Evolutionary conservation across 2,888 invertebrate genomes (phyloP).

Genomic region (Pseudanteris insignis): DNA sequence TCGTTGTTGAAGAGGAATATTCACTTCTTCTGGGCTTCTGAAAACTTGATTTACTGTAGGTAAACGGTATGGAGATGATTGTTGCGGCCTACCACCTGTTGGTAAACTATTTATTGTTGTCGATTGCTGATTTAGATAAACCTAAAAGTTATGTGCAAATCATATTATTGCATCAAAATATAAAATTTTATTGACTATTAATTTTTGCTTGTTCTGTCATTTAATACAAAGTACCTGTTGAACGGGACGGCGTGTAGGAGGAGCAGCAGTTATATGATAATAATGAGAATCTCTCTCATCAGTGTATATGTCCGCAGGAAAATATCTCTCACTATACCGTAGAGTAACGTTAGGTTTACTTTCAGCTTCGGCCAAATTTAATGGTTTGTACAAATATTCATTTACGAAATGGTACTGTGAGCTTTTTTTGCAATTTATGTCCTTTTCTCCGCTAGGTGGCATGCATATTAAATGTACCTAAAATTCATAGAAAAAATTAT

Average conservation of each 20-base stretch:
- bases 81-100: conserved; percentile 59
- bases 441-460: conserved; percentile 79
- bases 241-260: conserved; percentile 57
- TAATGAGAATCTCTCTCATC: conserved; percentile 61
- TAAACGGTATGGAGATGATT: conserved; percentile 63
- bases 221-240: too few relatives aligned
- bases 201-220: too few relatives aligned
- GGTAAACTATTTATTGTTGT: conserved; percentile 62
- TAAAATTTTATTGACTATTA: too few relatives aligned
- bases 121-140: conserved; percentile 60
- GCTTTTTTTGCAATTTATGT: conserved; percentile 89
- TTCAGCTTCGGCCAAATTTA: conserved; percentile 84
- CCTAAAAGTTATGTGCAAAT: too few relatives aligned
- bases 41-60: conserved; percentile 76
- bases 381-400: conserved; percentile 88
- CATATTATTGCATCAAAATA: too few relatives aligned
- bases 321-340: conserved; percentile 84
- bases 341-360: conserved; percentile 80
- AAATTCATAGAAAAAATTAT: too few relatives aligned
- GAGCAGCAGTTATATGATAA: conserved; percentile 58
- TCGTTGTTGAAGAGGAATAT: conserved; percentile 84
- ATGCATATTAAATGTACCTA: conserved; percentile 93
- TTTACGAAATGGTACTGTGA: conserved; percentile 92
- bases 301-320: conserved; percentile 79
- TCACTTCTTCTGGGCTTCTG: conserved; percentile 86